Evolutionary conservation across 1,140 invertebrate genomes (phyloP), one percentile per base, ranked within the genome.

Genomic region (Drosophila pseudoananassae): DNA sequence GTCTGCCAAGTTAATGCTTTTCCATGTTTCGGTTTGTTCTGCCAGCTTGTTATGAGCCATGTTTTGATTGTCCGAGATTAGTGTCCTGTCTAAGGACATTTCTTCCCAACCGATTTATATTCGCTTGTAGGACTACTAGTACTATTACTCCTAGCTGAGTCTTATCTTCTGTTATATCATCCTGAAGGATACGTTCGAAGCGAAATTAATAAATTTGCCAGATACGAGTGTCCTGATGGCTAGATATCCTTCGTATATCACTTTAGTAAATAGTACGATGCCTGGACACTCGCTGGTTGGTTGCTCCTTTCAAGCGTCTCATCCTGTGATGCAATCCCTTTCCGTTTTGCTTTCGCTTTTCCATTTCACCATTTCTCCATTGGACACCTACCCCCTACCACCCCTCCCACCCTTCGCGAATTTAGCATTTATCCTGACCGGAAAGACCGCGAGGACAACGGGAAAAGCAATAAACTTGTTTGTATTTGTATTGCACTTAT

Each of bases 401-500:
- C 17, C 33, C 7, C 4, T 9, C 27, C 2, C 12, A n/a, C n/a
- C 8, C 10, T 12, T 10, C 2, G 12, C 31, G 31, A 27, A 51
- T 52, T 64, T 36, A 25, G 47, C 50, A 52, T 61, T 43, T 64
- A 47, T 68, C 49, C 65, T 68, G 64, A 40, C 65, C 65, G 65
- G 65, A 69, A 69, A 66, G 40, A 69, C 40, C 50, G 61, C 49
- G 51, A 71, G 59, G 74, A 72, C 55, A 60, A 73, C 56, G 71
- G 69, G 61, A 78, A 78, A 78, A 78, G 69, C 76, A 78, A 78
- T 78, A 78, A 78, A 72, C 76, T 78, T 78, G 76, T 78, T 78
- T 78, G 76, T 78, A 78, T 78, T 78, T 78, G 76, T 78, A 78
- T 78, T 78, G 76, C 76, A 78, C 76, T 78, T 78, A 78, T 78